Conservation (phyloP, 2,113 vertebrate genomes). For the Sciurus niger region DNA sequence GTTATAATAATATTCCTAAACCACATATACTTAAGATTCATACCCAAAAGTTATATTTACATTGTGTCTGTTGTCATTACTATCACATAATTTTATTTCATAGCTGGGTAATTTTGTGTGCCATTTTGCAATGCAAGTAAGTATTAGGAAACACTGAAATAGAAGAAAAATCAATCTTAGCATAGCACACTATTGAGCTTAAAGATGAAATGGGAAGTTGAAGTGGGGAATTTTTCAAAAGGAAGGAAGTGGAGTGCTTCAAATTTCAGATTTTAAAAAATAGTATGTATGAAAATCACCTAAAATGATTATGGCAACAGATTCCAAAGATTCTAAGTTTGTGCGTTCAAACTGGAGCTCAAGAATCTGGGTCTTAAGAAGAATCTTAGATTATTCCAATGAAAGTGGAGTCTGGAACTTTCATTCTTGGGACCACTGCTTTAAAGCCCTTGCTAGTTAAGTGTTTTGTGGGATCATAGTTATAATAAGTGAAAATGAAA, state of each 20-base stretch:
- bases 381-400: not conserved
- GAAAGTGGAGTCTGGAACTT: not conserved
- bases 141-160: not conserved
- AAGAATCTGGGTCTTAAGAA: not conserved
- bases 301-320: not conserved
- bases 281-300: not conserved
- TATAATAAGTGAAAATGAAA: constrained; percentile 42
- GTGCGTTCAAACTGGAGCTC: not conserved
- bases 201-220: not conserved
- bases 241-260: not conserved
- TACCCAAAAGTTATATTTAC: not conserved
- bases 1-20: constrained; percentile 19
- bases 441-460: constrained; percentile 2
- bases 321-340: not conserved
- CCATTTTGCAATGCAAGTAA: not conserved
- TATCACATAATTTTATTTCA: not conserved
- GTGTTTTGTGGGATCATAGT: not conserved
- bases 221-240: not conserved
- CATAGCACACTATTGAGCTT: not conserved
- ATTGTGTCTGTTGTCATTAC: not conserved
- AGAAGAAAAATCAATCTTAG: not conserved
- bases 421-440: not conserved
- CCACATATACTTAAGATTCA: not conserved
- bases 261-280: constrained; percentile 41
- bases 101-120: not conserved